Evolutionary conservation across 1,140 invertebrate species (phyloP), one percentile per base, ranked within the genome.

Genomic region (Dolichoris vasculosae): DNA sequence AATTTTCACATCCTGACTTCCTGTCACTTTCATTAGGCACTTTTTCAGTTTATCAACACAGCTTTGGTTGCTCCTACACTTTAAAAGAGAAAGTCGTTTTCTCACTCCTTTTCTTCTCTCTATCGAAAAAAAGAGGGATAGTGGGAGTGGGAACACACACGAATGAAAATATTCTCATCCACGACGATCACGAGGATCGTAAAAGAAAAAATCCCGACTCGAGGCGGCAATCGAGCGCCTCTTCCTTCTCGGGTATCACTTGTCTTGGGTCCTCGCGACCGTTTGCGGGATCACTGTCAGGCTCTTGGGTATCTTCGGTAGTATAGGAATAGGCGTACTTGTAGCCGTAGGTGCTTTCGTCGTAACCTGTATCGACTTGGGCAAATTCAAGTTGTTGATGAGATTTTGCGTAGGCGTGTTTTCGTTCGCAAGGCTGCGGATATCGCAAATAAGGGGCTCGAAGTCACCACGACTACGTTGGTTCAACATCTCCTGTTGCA

Each of bases 231-330:
- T 78, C 9, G 63, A 59, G 40, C 73, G 81, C 78, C 77, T 81
- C 78, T 85, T 40, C 38, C 63, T 71, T 32, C 1, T 71, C 26
- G 38, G 73, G 43, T 87, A 77, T 93, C 90, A 93, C 88, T 93
- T 93, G 40, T 93, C 92, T 82, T 26, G 77, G 40, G 90, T 87
- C 84, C 92, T 91, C 0, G 93, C 88, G 35, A 95, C 91, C 26
- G 94, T 95, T 89, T 96, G 96, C 0, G 96, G 95, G 87, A 96
- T 96, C 80, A 96, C 95, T 4, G 96, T 96, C 67, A 96, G 90
- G 2, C 95, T 96, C 90, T 96, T 96, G 20, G 96, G 96, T 89
- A 96, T 96, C 92, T 96, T 96, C 71, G 96, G 96, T 92, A 96
- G 92, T 85, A 92, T 92, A 83, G 92, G 91, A 85, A 93, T 92